phyloP scores from a whole-genome alignment of 2,797 vertebrate species.

The Siniperca undulata region DNA sequence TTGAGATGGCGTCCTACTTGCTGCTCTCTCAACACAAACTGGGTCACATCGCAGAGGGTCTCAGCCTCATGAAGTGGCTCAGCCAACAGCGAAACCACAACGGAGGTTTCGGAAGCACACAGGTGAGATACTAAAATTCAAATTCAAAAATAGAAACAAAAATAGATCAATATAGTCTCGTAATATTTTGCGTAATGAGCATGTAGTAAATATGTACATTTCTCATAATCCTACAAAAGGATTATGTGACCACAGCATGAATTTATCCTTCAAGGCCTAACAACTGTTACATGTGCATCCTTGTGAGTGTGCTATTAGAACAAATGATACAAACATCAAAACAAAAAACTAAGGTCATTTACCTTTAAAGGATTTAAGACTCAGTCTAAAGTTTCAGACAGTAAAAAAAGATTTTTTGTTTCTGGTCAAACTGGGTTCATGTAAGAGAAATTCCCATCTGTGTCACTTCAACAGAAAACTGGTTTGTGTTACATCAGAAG shows the following conservation, averaged over 20 bases:
- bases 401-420: background rate
- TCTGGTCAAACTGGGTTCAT: background rate
- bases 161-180: background rate
- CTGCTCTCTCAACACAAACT: conserved; percentile 86
- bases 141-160: background rate
- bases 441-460: background rate
- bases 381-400: background rate
- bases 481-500: background rate
- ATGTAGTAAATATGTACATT: no score
- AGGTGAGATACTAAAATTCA: conserved; percentile 77
- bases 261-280: no score
- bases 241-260: no score
- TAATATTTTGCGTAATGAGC: background rate
- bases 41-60: conserved; percentile 76
- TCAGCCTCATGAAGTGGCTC: conserved; percentile 90
- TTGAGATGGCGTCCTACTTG: conserved; percentile 89
- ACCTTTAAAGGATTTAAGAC: background rate
- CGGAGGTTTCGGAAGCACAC: conserved; percentile 93
- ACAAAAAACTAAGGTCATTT: background rate
- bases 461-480: background rate
- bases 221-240: background rate
- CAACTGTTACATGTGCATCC: background rate
- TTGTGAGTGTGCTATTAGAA: background rate
- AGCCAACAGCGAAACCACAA: conserved; percentile 89
- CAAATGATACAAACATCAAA: background rate